Base-by-base conservation (phyloP, 1,140 invertebrate species). In the Babylonia areolata region DNA sequence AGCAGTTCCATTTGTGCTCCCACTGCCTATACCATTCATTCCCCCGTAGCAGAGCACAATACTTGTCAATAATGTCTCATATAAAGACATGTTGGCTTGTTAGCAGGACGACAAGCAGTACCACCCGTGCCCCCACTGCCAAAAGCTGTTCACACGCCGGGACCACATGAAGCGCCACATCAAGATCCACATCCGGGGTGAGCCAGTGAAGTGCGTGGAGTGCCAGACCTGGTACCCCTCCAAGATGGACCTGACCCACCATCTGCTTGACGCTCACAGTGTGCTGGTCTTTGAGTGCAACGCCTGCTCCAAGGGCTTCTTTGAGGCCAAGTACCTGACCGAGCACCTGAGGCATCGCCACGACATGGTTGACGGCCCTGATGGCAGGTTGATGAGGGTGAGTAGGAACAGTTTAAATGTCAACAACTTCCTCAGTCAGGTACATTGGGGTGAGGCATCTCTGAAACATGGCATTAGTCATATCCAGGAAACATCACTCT, bases 101-200 rank as follows among this genome's bases (percentile, higher is more conserved):
- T 11, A 64, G 58, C 58, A 64, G 58, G 28, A 64, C 20, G 58
- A 64, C 40, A 20, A 12, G 42, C 46, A 80, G 40, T 35, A 51
- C 31, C 78, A 80, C 33, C 33, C 40, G 23, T 80, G 78, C 33
- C 78, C 40, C 28, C 42, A 80, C 42, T 80, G 78, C 78, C 17
- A 42, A 42, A 80, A 80, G 46, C 28, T 51, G 40, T 80, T 80
- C 78, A 54, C 78, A 0, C 20, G 78, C 3, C 40, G 78, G 23
- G 78, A 80, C 78, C 78, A 80, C 78, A 51, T 80, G 78, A 80
- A 80, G 40, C 78, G 78, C 78, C 78, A 80, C 46, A 6, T 40
- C 31, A 51, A 58, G 40, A 54, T 58, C 46, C 78, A 80, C 42
- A 11, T 54, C 15, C 42, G 78, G 39, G 46, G 78, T 3, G 46